Evolutionary conservation across 2,113 vertebrate genomes (phyloP).

Genomic region (Pomatostomus ruficeps): DNA sequence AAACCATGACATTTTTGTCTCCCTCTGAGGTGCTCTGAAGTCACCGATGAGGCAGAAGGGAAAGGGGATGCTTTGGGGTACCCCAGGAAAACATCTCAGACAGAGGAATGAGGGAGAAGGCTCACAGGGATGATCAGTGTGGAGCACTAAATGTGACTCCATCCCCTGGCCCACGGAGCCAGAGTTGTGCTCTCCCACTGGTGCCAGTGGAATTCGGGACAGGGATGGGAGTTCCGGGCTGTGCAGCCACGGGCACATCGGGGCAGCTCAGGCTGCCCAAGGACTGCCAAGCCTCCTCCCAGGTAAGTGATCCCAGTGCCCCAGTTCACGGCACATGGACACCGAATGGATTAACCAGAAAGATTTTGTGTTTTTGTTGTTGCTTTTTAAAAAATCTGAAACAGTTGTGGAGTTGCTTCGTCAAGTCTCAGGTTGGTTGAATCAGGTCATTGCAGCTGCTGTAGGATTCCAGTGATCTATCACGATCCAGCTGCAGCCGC

Average conservation of each 20-base stretch:
- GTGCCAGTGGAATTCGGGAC: neutral
- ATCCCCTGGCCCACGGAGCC: fast-evolving
- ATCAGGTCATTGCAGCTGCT: neutral
- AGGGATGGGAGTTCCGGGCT: neutral
- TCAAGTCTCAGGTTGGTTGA: neutral
- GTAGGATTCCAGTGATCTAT: neutral
- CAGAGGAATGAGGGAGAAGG: neutral
- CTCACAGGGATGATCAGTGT: neutral
- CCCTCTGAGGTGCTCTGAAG: neutral
- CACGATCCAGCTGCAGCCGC: neutral
- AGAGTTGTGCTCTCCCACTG: neutral
- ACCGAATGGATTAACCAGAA: neutral
- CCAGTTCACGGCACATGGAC: neutral
- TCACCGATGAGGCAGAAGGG: neutral
- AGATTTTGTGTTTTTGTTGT: neutral
- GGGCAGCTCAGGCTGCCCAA: neutral
- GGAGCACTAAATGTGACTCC: neutral
- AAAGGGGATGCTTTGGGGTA: neutral
- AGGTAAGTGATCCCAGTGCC: neutral
- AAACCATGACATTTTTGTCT: no score
- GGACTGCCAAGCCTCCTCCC: neutral
- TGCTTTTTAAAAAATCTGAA: neutral
- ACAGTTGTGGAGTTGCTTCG: neutral
- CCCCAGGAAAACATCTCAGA: neutral
- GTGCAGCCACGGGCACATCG: neutral